Evolutionary conservation across 2,797 vertebrate genomes (phyloP), one percentile per base, ranked within the genome.

Genomic region (Crax fasciolata): DNA sequence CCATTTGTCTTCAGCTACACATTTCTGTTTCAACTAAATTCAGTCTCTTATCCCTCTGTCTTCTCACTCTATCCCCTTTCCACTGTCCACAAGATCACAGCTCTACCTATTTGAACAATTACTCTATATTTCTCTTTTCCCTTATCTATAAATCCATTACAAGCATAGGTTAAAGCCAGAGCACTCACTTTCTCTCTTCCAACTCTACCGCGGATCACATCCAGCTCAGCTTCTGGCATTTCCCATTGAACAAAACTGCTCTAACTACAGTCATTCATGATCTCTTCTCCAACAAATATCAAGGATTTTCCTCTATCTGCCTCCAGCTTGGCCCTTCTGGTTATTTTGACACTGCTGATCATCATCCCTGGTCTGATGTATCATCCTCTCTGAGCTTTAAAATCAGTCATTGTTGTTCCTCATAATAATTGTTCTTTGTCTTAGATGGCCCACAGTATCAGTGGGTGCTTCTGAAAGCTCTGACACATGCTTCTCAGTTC

Each of bases 371-470:
- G n/a, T 84, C 46, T 74, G 67, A 83, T 30, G 41, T 30, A 38
- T 71, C 75, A 19, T 43, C 24, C 38, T 77, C 23, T 2, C 27
- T 10, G 27, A 73, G 6, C 30, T 82, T 76, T 74, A 35, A 58
- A 14, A 58, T 28, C 15, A 48, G 12, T 49, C 55, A 39, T 18
- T n/a, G 0, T n/a, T 84, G 24, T 75, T 76, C 44, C 43, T 57
- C 2, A 30, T 38, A 44, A 2, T 24, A 6, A 24, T 21, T 38
- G 28, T 25, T 54, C 25, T 62, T 32, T 57, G 4, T n/a, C 51
- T 17, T 30, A 51, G 23, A 25, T 25, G 80, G 39, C 11, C 30
- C 15, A 4, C 4, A 0, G 0, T 14, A 41, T 1, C 3, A 3
- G 11, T 3, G 8, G 41, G 2, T 9, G 27, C 8, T 78, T 62